phyloP scores from a whole-genome alignment of 2,797 vertebrate species.

The Lepilemur ruficaudatus region DNA sequence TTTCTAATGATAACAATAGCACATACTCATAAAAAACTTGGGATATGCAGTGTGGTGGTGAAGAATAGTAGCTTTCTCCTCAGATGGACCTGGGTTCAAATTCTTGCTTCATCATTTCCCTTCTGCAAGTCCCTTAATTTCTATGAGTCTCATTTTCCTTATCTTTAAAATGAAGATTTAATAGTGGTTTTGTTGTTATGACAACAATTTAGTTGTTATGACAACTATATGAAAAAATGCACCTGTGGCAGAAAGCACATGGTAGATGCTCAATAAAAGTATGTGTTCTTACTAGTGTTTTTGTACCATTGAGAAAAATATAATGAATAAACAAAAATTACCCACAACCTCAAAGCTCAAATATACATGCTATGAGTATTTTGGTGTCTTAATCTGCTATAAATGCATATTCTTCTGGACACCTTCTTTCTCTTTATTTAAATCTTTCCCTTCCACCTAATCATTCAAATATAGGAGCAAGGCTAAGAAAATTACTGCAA shows the following conservation, averaged over 20 bases:
- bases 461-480: conserved; percentile 19
- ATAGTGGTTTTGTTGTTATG: background rate
- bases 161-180: conserved; percentile 11
- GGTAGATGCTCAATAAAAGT: background rate
- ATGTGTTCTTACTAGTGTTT: background rate
- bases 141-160: background rate
- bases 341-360: background rate
- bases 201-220: background rate
- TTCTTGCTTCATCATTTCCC: background rate
- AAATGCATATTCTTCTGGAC: background rate
- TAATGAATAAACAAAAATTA: background rate
- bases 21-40: background rate
- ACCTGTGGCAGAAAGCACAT: background rate
- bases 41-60: background rate
- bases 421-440: background rate
- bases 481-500: background rate
- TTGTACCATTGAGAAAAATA: background rate
- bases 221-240: conserved; percentile 1
- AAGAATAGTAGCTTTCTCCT: background rate
- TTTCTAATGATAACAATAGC: background rate
- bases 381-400: background rate
- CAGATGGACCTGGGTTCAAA: background rate
- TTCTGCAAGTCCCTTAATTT: background rate
- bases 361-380: background rate
- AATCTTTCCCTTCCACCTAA: background rate